Percentiles rank a stretch among this genome's conserved stretches.
Conservation (phyloP, 2,113 vertebrate species). For the Psettodes erumei region DNA sequence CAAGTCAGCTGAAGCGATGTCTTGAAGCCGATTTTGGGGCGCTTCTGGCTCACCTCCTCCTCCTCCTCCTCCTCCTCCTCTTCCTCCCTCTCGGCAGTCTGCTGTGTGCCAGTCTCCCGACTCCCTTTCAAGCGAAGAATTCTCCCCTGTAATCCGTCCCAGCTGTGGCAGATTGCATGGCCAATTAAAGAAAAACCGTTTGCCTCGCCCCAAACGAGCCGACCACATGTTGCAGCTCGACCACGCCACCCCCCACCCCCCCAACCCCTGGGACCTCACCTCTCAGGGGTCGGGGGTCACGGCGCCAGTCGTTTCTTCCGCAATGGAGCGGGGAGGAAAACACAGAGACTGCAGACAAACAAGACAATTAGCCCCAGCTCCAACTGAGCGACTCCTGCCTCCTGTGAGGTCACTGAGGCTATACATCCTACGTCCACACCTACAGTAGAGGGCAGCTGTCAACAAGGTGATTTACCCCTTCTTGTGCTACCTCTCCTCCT, state of each 20-base stretch:
- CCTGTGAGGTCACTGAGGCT: slow-evolving; percentile 44
- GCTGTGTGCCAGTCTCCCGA: slow-evolving; percentile 51
- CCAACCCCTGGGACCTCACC: slow-evolving; percentile 55
- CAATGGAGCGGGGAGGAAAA: slow-evolving; percentile 50
- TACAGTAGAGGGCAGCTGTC: slow-evolving; percentile 64
- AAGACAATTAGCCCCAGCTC: slow-evolving; percentile 63
- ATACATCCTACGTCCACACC: slow-evolving; percentile 22
- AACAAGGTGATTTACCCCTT: slow-evolving; percentile 38
- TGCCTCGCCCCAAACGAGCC: slow-evolving; percentile 84
- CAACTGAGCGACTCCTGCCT: slow-evolving; percentile 24
- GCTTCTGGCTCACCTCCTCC: slow-evolving; percentile 16
- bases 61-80: slow-evolving; percentile 28
- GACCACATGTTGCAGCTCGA: slow-evolving; percentile 87
- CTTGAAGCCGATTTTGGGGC: slow-evolving; percentile 24
- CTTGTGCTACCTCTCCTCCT: slow-evolving; percentile 10
- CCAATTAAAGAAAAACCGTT: slow-evolving; percentile 89
- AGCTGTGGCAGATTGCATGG: slow-evolving; percentile 86
- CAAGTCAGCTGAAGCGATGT: slow-evolving; percentile 10
- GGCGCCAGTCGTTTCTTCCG: slow-evolving; percentile 88
- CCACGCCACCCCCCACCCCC: slow-evolving; percentile 38
- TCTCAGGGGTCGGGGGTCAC: slow-evolving; percentile 80
- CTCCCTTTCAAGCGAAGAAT: slow-evolving; percentile 83
- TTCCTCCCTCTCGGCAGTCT: slow-evolving; percentile 8
- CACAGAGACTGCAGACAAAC: slow-evolving; percentile 64
- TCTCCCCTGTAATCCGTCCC: slow-evolving; percentile 87